Evolutionary conservation across 2,888 invertebrate genomes (phyloP).

Genomic region (Leucozona laternaria): DNA sequence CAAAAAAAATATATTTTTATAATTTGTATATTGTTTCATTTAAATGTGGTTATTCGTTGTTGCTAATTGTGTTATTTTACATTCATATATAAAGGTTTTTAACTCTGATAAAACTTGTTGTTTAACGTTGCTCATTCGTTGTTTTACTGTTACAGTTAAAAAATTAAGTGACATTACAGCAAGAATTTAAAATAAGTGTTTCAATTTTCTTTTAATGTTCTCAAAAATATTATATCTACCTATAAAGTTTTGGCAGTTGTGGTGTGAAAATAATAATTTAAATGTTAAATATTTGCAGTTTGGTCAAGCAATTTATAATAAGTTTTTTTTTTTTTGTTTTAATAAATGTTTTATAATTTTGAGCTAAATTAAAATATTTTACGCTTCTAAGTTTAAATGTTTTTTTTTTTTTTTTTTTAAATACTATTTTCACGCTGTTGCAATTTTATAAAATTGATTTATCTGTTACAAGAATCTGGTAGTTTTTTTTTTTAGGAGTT

Average conservation of each 20-base stretch:
- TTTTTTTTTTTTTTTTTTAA: neutral
- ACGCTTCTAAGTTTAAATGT: slow-evolving; percentile 29
- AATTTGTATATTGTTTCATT: slow-evolving; percentile 1
- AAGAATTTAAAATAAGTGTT: slow-evolving; percentile 30
- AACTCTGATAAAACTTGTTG: slow-evolving; percentile 8
- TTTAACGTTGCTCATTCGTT: slow-evolving; percentile 22
- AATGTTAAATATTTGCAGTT: slow-evolving; percentile 62
- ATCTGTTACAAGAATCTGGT: slow-evolving; percentile 22
- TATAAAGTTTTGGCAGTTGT: slow-evolving; percentile 59
- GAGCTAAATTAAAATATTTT: slow-evolving; percentile 48
- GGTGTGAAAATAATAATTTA: slow-evolving; percentile 46
- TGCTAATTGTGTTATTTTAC: slow-evolving; percentile 62
- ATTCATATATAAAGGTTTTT: slow-evolving; percentile 34
- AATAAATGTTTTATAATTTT: slow-evolving; percentile 49
- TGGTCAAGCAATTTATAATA: slow-evolving; percentile 30
- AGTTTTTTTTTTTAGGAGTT: slow-evolving; percentile 27
- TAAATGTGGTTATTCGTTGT: slow-evolving; percentile 64
- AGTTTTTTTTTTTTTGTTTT: neutral
- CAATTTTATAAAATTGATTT: slow-evolving; percentile 28
- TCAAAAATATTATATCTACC: neutral
- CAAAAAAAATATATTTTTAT: neutral
- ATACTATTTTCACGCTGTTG: slow-evolving; percentile 47
- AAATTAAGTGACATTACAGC: slow-evolving; percentile 13
- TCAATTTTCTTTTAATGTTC: slow-evolving; percentile 13
- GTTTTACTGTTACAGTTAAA: slow-evolving; percentile 1